A percentile compares a stretch with the other conserved stretches of the same genome.
Conservation (phyloP, 2,888 invertebrate species). For the Gandaritis pyraliata region DNA sequence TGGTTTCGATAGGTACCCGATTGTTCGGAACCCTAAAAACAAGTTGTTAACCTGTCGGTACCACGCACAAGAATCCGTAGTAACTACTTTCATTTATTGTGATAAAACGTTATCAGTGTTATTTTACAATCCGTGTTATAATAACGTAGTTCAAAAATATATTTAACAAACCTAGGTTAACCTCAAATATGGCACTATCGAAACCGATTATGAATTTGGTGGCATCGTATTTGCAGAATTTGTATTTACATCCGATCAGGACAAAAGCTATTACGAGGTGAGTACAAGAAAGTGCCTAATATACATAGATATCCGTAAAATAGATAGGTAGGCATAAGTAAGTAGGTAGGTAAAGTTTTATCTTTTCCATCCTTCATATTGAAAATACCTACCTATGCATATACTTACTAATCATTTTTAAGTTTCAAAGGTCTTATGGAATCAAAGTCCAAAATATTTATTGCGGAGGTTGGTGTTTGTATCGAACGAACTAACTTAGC, state of each 20-base stretch:
- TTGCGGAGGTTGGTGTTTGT: background rate
- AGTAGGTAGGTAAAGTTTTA: background rate
- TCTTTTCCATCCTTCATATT: background rate
- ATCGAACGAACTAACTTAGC: too few species aligned
- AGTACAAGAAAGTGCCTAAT: slow-evolving; percentile 45
- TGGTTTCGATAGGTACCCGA: too few species aligned
- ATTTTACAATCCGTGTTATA: slow-evolving; percentile 23
- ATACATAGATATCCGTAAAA: too few species aligned
- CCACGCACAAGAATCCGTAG: too few species aligned
- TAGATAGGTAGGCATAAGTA: too few species aligned
- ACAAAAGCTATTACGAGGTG: slow-evolving; percentile 93
- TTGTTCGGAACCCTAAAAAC: too few species aligned
- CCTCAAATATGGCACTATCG: slow-evolving; percentile 86
- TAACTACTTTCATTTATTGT: slow-evolving; percentile 20
- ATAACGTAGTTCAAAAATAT: slow-evolving; percentile 26
- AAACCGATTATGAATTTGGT: slow-evolving; percentile 89
- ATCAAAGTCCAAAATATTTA: slow-evolving; percentile 20
- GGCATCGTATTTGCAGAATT: slow-evolving; percentile 89
- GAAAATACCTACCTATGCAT: background rate
- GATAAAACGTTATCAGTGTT: slow-evolving; percentile 40
- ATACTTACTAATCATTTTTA: background rate
- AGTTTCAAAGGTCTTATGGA: slow-evolving; percentile 18
- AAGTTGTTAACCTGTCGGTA: slow-evolving; percentile 1
- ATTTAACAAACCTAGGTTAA: slow-evolving; percentile 9
- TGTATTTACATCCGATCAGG: slow-evolving; percentile 89